phyloP scores from a whole-genome alignment of 2,797 vertebrate genomes.

The Aulostomus chinensis region DNA sequence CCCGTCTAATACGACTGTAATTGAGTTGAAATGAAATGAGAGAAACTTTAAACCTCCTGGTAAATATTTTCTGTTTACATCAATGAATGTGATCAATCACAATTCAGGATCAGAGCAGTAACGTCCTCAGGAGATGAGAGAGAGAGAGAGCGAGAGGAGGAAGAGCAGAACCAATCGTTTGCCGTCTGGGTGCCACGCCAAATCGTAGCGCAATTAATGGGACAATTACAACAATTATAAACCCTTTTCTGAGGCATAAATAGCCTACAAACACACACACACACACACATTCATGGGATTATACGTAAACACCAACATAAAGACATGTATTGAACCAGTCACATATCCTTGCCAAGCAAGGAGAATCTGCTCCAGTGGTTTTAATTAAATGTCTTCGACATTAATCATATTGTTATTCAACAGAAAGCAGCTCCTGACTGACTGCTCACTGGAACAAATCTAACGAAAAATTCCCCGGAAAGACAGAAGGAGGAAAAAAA shows the following conservation, averaged over 20 bases:
- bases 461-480: no score
- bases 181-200: slow-evolving; percentile 35
- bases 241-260: slow-evolving; percentile 16
- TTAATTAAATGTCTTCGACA: slow-evolving; percentile 49
- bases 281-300: slow-evolving; percentile 8
- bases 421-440: slow-evolving; percentile 7
- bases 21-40: no score
- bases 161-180: slow-evolving; percentile 36
- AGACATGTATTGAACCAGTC: slow-evolving; percentile 21
- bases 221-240: slow-evolving; percentile 62
- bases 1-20: no score
- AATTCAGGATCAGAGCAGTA: slow-evolving; percentile 2
- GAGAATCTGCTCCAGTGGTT: slow-evolving; percentile 44
- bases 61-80: no score
- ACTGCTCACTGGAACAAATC: no score
- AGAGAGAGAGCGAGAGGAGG: no score
- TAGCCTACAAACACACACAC: not conserved
- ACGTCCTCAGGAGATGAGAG: not conserved
- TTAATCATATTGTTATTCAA: slow-evolving; percentile 31
- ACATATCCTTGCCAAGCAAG: slow-evolving; percentile 28
- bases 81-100: no score
- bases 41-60: no score
- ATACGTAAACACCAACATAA: slow-evolving; percentile 5
- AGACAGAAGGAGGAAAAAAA: no score
- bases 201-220: slow-evolving; percentile 56